A percentile compares a stretch with the other conserved stretches of the same genome.
These are phyloP conservation scores for Siderastrea siderea DNA, from an alignment of 92 coral and sea anemone genomes.

Conservation along the genomic window DNA sequence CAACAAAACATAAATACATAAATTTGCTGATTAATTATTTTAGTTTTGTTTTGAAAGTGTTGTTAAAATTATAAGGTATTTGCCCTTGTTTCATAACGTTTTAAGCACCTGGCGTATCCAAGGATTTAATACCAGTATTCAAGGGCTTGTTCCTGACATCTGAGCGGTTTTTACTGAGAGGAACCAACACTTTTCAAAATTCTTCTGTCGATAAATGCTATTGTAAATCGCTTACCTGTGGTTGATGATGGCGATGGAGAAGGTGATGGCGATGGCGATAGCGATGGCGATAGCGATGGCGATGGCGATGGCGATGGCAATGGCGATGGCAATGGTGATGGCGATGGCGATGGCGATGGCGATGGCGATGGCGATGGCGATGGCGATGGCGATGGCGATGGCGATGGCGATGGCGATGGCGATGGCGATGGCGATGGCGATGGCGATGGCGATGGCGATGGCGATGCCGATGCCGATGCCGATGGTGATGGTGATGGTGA, in stretches of 20 bases:
- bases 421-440: neutral
- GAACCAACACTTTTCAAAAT: too few relatives aligned
- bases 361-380: neutral
- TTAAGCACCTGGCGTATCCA: too few relatives aligned
- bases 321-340: neutral
- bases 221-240: neutral
- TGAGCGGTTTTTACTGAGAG: too few relatives aligned
- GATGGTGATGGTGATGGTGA: neutral
- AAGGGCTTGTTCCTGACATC: too few relatives aligned
- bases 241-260: neutral
- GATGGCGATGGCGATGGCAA: neutral
- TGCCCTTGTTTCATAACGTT: too few relatives aligned
- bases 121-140: too few relatives aligned
- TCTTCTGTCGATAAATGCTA: too few relatives aligned
- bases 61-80: too few relatives aligned
- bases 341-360: neutral
- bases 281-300: neutral
- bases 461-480: neutral
- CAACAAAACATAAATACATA: too few relatives aligned
- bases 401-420: neutral
- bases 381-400: neutral
- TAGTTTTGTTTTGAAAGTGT: too few relatives aligned
- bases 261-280: neutral
- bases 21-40: too few relatives aligned
- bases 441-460: neutral